A percentile compares a stretch with the other conserved stretches of the same genome.
These are phyloP conservation scores for Equus przewalskii DNA, from an alignment of 2,113 vertebrate species.

Conservation along the genomic window DNA sequence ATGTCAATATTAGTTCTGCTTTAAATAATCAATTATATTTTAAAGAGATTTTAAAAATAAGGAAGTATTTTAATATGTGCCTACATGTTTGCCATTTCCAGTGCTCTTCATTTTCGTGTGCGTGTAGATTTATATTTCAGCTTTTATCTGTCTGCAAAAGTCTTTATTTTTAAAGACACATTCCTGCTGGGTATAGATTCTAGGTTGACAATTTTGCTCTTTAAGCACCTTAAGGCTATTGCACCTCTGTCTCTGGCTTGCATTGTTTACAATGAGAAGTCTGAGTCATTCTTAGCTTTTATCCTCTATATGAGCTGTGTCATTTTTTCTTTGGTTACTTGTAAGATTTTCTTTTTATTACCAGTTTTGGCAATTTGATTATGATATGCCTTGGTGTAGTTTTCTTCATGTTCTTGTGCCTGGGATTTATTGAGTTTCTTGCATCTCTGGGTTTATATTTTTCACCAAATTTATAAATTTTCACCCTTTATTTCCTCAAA, in stretches of 20 bases:
- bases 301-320: not conserved
- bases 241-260: not conserved
- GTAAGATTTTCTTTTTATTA: not conserved
- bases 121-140: not conserved
- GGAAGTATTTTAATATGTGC: not conserved
- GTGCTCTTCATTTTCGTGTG: not conserved
- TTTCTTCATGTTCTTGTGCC: not conserved
- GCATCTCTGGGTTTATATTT: not conserved
- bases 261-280: not conserved
- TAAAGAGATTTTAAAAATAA: not conserved
- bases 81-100: not conserved
- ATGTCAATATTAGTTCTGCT: not conserved
- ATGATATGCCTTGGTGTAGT: not conserved
- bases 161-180: not conserved
- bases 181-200: not conserved
- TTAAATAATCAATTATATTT: conserved; percentile 29
- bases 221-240: not conserved
- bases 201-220: not conserved
- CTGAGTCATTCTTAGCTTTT: not conserved
- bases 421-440: not conserved
- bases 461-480: not conserved
- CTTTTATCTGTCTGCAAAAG: not conserved
- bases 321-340: not conserved
- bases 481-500: not conserved
- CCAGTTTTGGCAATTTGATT: not conserved